Percentiles rank a stretch among this genome's conserved stretches.
Evolutionary conservation across 2,888 invertebrate genomes (phyloP).

Genomic region (Drosophila yooni): DNA sequence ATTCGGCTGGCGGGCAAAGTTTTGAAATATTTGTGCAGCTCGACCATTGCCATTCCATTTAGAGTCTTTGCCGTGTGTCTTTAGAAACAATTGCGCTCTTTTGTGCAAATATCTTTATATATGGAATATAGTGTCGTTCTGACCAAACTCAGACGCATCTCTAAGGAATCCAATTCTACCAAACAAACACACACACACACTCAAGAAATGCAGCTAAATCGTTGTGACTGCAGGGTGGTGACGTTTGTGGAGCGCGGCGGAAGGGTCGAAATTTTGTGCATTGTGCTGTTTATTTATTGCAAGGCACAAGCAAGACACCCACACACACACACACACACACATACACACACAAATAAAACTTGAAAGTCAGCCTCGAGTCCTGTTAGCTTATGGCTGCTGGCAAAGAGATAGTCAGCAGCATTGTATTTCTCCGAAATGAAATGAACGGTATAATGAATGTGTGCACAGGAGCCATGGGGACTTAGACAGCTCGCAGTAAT

Average conservation of each 20-base stretch:
- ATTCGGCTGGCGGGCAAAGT: conserved; percentile 27
- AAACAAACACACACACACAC: conserved; percentile 19
- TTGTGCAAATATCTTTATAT: conserved; percentile 73
- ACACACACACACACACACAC: conserved; percentile 1
- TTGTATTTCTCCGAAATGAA: conserved; percentile 69
- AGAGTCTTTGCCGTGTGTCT: conserved; percentile 63
- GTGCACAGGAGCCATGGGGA: conserved; percentile 37
- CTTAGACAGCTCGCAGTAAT: conserved; percentile 47
- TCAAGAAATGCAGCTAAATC: conserved; percentile 31
- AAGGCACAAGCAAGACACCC: conserved; percentile 26
- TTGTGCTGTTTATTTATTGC: conserved; percentile 76
- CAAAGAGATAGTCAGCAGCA: conserved; percentile 73
- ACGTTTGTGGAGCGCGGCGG: neutral
- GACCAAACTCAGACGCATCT: conserved; percentile 41
- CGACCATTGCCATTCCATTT: conserved; percentile 49
- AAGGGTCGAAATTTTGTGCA: conserved; percentile 56
- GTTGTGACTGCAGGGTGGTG: conserved; percentile 50
- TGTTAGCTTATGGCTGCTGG: conserved; percentile 56
- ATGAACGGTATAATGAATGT: conserved; percentile 71
- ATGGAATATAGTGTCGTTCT: conserved; percentile 35
- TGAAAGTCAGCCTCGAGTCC: conserved; percentile 13
- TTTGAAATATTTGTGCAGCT: conserved; percentile 12
- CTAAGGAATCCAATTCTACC: conserved; percentile 49
- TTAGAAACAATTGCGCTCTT: conserved; percentile 76
- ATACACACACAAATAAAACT: conserved; percentile 13